Percentiles rank a stretch among this genome's conserved stretches.
phyloP scores from a whole-genome alignment of 2,113 vertebrate genomes.

The Euleptes europaea region DNA sequence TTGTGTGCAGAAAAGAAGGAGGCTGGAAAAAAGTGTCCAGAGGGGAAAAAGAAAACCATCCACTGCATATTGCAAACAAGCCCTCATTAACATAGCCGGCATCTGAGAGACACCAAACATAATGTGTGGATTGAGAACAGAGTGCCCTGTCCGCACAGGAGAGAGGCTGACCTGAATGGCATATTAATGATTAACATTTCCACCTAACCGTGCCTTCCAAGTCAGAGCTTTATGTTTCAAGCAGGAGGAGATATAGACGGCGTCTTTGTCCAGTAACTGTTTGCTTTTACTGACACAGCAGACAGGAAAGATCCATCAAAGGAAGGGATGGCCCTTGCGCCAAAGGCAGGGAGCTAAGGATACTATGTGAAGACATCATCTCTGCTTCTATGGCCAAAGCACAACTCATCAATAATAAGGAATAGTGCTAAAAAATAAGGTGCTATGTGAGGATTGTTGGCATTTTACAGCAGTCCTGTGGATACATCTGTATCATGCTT shows the following conservation, averaged over 20 bases:
- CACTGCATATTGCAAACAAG: not conserved
- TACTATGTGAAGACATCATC: not conserved
- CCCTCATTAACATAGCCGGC: constrained; percentile 2
- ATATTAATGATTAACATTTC: constrained; percentile 20
- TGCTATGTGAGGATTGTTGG: not conserved
- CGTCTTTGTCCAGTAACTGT: not conserved
- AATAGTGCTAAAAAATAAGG: not conserved
- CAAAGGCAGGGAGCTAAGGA: not conserved
- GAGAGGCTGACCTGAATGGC: not conserved
- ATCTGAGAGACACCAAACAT: not conserved
- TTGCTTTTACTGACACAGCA: not conserved
- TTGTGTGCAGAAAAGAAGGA: constrained; percentile 37
- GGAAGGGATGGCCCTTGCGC: not conserved
- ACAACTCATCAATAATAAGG: not conserved
- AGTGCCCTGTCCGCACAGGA: not conserved
- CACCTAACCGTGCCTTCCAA: not conserved
- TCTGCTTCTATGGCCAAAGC: not conserved
- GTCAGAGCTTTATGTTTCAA: not conserved
- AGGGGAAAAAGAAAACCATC: constrained; percentile 31
- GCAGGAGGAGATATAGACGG: constrained; percentile 6
- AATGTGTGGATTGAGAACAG: not conserved
- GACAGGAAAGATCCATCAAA: constrained; percentile 16
- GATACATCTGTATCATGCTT: too few relatives aligned
- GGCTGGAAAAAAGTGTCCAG: not conserved
- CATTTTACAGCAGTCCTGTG: accelerated